Percentiles rank a stretch among this genome's conserved stretches.
These are phyloP conservation scores for Callopanchax toddi DNA, from an alignment of 2,113 vertebrate species.

Conservation along the genomic window DNA sequence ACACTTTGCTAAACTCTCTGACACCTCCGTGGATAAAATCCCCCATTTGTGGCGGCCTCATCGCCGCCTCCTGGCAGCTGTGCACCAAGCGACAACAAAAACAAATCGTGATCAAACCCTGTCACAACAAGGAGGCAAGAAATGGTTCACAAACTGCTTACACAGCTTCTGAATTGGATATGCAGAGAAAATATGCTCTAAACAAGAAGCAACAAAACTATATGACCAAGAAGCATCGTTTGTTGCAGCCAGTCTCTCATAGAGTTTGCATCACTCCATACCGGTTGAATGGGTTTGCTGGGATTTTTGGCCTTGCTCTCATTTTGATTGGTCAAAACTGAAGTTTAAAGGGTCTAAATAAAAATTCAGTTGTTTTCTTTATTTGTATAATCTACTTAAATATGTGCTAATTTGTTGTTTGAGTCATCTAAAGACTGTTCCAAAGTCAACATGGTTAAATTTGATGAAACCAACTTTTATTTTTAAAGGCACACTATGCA, in stretches of 20 bases:
- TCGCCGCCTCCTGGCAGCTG: conserved; percentile 38
- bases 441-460: no score
- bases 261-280: background rate
- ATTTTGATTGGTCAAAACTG: no score
- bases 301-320: background rate
- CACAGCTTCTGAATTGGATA: conserved; percentile 1
- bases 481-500: no score
- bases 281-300: background rate
- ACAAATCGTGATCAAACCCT: conserved; percentile 36
- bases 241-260: background rate
- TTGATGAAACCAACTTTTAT: no score
- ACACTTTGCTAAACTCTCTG: conserved; percentile 80
- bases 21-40: conserved; percentile 68
- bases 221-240: background rate
- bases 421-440: background rate
- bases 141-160: conserved; percentile 5
- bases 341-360: no score
- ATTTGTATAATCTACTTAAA: no score
- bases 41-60: conserved; percentile 38
- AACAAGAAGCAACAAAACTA: background rate
- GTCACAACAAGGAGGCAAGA: background rate
- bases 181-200: conserved; percentile 1
- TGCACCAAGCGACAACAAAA: conserved; percentile 40
- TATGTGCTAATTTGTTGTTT: no score
- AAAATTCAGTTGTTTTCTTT: no score